Evolutionary conservation across 2,888 invertebrate genomes (phyloP), one percentile per base, ranked within the genome.

Genomic region (Tachina grossa): DNA sequence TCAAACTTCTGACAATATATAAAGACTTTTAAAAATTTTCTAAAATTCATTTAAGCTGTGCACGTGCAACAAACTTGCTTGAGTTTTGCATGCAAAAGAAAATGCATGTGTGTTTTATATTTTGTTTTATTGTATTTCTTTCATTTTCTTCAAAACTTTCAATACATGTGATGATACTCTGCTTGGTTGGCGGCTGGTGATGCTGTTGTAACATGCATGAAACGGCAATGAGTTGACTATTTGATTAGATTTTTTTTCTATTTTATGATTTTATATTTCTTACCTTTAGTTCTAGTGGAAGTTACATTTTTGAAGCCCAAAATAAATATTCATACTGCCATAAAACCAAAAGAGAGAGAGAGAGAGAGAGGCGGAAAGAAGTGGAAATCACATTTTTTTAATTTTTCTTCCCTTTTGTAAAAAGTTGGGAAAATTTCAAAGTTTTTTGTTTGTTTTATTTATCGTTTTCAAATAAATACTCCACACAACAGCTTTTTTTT

Each of bases 141-240:
- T 9, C 47, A 49, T 13, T 43, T 61, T 59, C 39, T 59, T 57
- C 4, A 53, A 76, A 61, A 68, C 51, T 68, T 59, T 59, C 14
- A n/a, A 16, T 39, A 19, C 51, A 53, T 22, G 22, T 57, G 69
- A 71, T 71, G 55, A 61, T 43, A 43, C 61, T 61, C 31, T 0
- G 31, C 31, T 31, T 31, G 31, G 31, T 31, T 31, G 31, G 43
- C n/a, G 31, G 43, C n/a, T 45, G 10, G 22, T 53, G 53, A 43
- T 75, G 51, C 39, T 53, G 65, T 45, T 59, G 57, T 41, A 78
- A 69, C 22, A 16, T 61, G 57, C 31, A 47, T 47, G 43, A 51
- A 47, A 13, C 45, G n/a, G 66, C 19, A 14, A 51, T 63, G 74
- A 49, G n/a, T 63, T 63, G 63, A 75, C 49, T 74, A 51, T 74